Evolutionary conservation across 2,888 invertebrate genomes (phyloP).

Genomic region (Steinernema hermaphroditum): DNA sequence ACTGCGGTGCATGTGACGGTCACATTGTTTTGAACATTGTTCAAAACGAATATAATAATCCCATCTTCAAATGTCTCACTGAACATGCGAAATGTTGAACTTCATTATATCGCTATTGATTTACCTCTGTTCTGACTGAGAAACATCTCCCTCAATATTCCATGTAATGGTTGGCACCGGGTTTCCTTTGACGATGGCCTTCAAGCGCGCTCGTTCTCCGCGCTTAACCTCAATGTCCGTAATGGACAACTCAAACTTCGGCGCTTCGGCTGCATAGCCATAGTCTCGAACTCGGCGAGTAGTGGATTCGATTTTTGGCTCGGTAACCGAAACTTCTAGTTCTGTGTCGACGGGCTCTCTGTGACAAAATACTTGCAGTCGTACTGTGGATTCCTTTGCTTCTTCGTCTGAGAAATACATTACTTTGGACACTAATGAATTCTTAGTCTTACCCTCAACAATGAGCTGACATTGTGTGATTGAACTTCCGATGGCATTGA

Average conservation of each 20-base stretch:
- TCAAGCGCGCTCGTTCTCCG: slow-evolving; percentile 38
- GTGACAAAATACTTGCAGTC: slow-evolving; percentile 51
- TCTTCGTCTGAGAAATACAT: slow-evolving; percentile 45
- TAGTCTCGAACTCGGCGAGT: not conserved
- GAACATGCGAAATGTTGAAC: slow-evolving; percentile 17
- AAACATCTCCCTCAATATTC: slow-evolving; percentile 50
- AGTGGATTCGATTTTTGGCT: not conserved
- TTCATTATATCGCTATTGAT: slow-evolving; percentile 32
- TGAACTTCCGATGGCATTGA: slow-evolving; percentile 81
- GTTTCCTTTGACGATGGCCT: slow-evolving; percentile 65
- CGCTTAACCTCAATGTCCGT: not conserved
- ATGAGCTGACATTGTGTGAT: slow-evolving; percentile 70
- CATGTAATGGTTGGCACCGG: slow-evolving; percentile 65
- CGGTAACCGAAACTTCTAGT: slow-evolving; percentile 50
- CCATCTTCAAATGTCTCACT: slow-evolving; percentile 51
- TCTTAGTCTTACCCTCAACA: slow-evolving; percentile 43
- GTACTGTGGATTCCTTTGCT: slow-evolving; percentile 44
- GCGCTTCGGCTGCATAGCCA: slow-evolving; percentile 24
- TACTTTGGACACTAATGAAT: not conserved
- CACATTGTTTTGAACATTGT: slow-evolving; percentile 33
- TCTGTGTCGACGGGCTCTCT: slow-evolving; percentile 52
- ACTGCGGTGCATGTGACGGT: slow-evolving; percentile 45
- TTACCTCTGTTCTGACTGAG: slow-evolving; percentile 26
- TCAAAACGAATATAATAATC: slow-evolving; percentile 44
- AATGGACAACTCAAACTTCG: slow-evolving; percentile 8